Percentiles rank a stretch among this genome's conserved stretches.
phyloP scores from a whole-genome alignment of 2,888 invertebrate genomes.

The Dascillus cervinus region DNA sequence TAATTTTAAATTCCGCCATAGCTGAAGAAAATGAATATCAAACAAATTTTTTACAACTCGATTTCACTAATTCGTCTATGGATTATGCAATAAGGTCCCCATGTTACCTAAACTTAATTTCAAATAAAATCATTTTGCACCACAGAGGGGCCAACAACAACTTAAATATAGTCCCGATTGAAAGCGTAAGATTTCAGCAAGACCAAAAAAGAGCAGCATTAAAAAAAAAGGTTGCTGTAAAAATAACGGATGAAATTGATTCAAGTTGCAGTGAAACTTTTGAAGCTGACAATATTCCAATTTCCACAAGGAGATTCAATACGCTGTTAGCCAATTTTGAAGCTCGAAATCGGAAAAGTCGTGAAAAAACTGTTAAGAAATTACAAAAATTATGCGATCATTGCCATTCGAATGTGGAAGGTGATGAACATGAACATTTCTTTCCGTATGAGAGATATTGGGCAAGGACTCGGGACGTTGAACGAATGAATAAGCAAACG shows the following conservation, averaged over 20 bases:
- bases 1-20: too few species aligned
- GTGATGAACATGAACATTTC: slow-evolving; percentile 21
- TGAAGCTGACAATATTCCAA: slow-evolving; percentile 5
- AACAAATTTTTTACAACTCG: too few species aligned
- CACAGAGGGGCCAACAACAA: slow-evolving; percentile 22
- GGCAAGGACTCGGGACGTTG: slow-evolving; percentile 24
- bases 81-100: too few species aligned
- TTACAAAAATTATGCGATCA: too few species aligned
- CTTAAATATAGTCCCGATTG: background rate
- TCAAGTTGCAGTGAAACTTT: slow-evolving; percentile 4
- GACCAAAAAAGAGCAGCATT: background rate
- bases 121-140: slow-evolving; percentile 16
- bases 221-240: background rate
- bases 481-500: slow-evolving; percentile 18
- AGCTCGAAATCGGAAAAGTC: too few species aligned
- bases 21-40: too few species aligned
- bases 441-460: slow-evolving; percentile 32
- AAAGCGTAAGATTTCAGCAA: background rate
- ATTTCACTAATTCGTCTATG: too few species aligned
- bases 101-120: too few species aligned
- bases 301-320: background rate
- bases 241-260: background rate
- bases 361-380: slow-evolving; percentile 3
- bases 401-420: background rate
- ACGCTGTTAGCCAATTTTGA: slow-evolving; percentile 1